phyloP scores from a whole-genome alignment of 2,888 invertebrate species.

The Drosophila melanosoma region DNA sequence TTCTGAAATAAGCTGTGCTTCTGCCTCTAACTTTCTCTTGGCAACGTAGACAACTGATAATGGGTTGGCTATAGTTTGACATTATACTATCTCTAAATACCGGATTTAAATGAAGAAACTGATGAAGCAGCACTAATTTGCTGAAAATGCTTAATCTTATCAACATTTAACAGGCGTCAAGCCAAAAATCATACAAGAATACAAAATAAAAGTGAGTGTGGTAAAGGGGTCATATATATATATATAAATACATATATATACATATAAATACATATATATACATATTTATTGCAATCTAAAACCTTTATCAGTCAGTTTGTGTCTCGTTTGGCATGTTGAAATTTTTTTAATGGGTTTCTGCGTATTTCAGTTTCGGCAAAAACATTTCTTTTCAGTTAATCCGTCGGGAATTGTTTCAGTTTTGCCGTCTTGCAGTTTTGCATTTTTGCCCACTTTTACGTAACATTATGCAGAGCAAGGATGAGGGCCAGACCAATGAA shows the following conservation, averaged over 20 bases:
- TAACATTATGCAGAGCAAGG: conserved; percentile 77
- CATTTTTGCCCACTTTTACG: conserved; percentile 71
- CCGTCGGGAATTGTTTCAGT: conserved; percentile 55
- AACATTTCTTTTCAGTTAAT: conserved; percentile 38
- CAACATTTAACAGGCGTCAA: conserved; percentile 26
- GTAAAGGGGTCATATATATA: conserved; percentile 25
- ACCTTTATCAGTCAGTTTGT: conserved; percentile 10
- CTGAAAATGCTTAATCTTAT: conserved; percentile 41
- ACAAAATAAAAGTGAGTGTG: background rate
- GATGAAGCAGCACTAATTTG: conserved; percentile 34
- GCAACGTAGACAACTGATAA: conserved; percentile 51
- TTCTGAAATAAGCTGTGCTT: background rate
- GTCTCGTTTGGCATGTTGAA: background rate
- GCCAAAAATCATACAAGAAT: conserved; percentile 1
- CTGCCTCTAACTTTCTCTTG: conserved; percentile 36
- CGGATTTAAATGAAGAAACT: conserved; percentile 54
- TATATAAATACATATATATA: background rate
- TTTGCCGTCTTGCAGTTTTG: conserved; percentile 13
- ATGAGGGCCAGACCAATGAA: conserved; percentile 6
- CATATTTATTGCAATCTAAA: background rate
- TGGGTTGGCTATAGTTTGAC: conserved; percentile 51
- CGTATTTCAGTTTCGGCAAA: conserved; percentile 56
- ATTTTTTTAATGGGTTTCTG: conserved; percentile 61
- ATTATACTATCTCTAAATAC: conserved; percentile 49
- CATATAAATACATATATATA: background rate